phyloP scores from a whole-genome alignment of 1,140 invertebrate genomes.

The Drosophila cardini region DNA sequence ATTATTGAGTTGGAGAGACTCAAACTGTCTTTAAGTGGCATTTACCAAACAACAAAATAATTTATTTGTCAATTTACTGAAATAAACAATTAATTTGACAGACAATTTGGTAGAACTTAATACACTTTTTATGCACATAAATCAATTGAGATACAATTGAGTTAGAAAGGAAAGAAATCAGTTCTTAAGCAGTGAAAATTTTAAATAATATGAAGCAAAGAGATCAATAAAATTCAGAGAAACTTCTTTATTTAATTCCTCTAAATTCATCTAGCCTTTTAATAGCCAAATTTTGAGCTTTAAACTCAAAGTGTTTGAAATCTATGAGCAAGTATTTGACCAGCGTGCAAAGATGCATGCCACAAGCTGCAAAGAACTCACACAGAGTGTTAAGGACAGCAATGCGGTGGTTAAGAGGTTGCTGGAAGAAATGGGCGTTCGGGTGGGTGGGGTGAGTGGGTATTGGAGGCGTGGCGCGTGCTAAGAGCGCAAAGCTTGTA shows the following conservation, averaged over 20 bases:
- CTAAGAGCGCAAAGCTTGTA: constrained; percentile 80
- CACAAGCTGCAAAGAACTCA: constrained; percentile 15
- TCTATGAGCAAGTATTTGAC: constrained; percentile 40
- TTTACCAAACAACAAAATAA: constrained; percentile 10
- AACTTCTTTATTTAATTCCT: no score
- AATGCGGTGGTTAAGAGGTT: not conserved
- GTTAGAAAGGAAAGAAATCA: no score
- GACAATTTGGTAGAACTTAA: constrained; percentile 5
- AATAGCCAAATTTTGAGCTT: not conserved
- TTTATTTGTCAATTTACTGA: constrained; percentile 1
- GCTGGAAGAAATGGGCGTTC: not conserved
- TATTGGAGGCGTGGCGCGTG: constrained; percentile 48
- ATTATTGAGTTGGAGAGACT: constrained; percentile 37
- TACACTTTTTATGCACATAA: not conserved
- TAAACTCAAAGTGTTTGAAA: constrained; percentile 40
- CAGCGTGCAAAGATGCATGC: constrained; percentile 34
- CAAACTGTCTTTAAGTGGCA: constrained; percentile 4
- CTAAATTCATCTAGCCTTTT: constrained; percentile 1
- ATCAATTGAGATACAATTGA: not conserved
- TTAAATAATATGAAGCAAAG: no score
- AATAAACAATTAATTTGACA: constrained; percentile 23
- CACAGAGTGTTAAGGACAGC: not conserved
- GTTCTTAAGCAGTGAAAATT: no score
- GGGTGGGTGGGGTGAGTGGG: not conserved
- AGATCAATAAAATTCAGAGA: no score